Evolutionary conservation across 2,113 vertebrate species (phyloP).

Genomic region (Polypterus bichir): DNA sequence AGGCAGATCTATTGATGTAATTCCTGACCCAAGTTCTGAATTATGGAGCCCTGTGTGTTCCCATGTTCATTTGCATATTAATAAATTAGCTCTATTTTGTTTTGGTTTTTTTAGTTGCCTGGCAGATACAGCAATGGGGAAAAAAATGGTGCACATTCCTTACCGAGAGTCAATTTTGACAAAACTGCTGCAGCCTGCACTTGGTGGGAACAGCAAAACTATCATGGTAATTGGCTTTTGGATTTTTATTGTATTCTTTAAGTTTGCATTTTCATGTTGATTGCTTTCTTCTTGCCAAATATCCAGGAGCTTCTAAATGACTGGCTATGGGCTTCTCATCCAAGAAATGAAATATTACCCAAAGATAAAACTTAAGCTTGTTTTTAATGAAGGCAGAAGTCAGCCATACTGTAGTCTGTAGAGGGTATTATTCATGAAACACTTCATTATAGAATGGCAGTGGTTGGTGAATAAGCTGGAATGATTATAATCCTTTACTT

Average conservation of each 20-base stretch:
- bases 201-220: conserved; percentile 75
- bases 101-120: conserved; percentile 41
- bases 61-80: no score
- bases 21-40: no score
- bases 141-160: conserved; percentile 60
- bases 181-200: conserved; percentile 69
- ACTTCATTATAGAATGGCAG: no score
- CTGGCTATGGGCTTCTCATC: neutral
- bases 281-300: neutral
- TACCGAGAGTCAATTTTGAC: conserved; percentile 75
- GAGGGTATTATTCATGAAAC: no score
- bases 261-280: neutral
- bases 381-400: no score
- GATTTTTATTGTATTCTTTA: no score
- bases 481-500: no score
- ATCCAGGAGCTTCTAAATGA: neutral
- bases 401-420: no score
- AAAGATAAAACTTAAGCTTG: neutral
- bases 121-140: conserved; percentile 61
- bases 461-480: no score
- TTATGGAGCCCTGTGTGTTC: no score
- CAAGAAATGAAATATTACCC: neutral
- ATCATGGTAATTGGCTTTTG: conserved; percentile 48
- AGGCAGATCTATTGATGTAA: no score
- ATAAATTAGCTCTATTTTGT: no score